phyloP scores from a whole-genome alignment of 1,140 invertebrate genomes.

The Geopemphigus sp. region DNA sequence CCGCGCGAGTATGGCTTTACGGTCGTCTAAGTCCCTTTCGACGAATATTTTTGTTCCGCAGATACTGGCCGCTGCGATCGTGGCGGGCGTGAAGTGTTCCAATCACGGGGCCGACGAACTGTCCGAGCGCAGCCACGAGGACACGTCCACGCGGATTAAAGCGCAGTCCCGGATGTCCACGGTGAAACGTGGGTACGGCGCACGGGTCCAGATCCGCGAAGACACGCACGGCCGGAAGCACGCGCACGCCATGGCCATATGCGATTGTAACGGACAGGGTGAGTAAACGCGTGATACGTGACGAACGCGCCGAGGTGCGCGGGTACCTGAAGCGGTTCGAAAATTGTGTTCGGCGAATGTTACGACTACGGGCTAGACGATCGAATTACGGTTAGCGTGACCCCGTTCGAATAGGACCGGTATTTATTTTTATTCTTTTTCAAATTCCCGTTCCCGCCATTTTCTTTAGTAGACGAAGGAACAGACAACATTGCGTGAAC shows the following conservation, averaged over 20 bases:
- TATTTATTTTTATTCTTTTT: no score
- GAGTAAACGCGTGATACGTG: no score
- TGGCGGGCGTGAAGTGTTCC: constrained; percentile 34
- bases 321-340: no score
- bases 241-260: constrained; percentile 25
- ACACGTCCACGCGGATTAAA: constrained; percentile 1
- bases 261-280: constrained; percentile 44
- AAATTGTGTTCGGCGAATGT: no score
- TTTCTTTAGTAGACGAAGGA: no score
- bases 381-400: no score
- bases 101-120: constrained; percentile 13
- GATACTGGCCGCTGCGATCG: constrained; percentile 31
- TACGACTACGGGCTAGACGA: no score
- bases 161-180: constrained; percentile 13
- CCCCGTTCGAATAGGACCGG: no score
- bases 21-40: constrained; percentile 6
- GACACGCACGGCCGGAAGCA: constrained; percentile 15
- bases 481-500: no score
- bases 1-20: neutral
- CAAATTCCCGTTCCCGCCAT: no score
- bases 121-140: neutral
- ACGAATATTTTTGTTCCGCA: neutral
- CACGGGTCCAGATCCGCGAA: constrained; percentile 23
- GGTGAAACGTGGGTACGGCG: constrained; percentile 17
- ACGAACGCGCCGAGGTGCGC: no score